Conservation (phyloP, 2,888 invertebrate genomes). For the Lydus trimaculatus region DNA sequence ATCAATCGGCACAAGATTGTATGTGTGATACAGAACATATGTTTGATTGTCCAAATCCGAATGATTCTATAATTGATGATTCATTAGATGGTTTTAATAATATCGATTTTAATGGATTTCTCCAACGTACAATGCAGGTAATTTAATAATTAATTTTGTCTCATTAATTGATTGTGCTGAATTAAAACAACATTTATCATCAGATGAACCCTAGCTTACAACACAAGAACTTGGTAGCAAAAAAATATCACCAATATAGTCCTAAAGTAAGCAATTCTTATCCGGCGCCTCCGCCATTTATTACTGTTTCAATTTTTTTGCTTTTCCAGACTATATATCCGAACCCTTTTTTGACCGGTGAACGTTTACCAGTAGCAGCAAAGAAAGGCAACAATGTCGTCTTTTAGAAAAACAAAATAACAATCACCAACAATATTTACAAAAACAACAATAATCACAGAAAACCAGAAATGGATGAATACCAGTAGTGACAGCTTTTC, state of each 20-base stretch:
- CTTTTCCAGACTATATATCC: slow-evolving; percentile 66
- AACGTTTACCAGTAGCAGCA: slow-evolving; percentile 89
- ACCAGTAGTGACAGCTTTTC: slow-evolving; percentile 31
- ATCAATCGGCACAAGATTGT: slow-evolving; percentile 91
- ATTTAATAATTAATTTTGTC: too few species aligned
- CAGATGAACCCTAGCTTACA: slow-evolving; percentile 53
- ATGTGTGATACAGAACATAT: slow-evolving; percentile 99
- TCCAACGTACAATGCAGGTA: slow-evolving; percentile 67
- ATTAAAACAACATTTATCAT: too few species aligned
- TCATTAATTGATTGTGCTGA: too few species aligned
- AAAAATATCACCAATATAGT: slow-evolving; percentile 71
- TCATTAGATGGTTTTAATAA: slow-evolving; percentile 59
- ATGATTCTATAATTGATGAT: slow-evolving; percentile 56
- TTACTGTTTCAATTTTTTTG: not conserved
- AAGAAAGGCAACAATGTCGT: slow-evolving; percentile 86
- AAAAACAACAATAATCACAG: not conserved
- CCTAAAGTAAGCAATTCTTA: slow-evolving; percentile 55
- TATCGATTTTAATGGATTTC: slow-evolving; percentile 72
- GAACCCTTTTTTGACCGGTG: slow-evolving; percentile 87
- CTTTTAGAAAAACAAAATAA: slow-evolving; percentile 49
- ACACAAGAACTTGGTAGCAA: slow-evolving; percentile 77
- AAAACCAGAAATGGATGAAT: not conserved
- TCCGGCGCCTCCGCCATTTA: not conserved
- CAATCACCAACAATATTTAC: slow-evolving; percentile 22
- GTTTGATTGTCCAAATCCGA: slow-evolving; percentile 84